These are phyloP conservation scores for Eudyptes chrysolophus DNA, from an alignment of 2,113 vertebrate species.

Conservation along the genomic window DNA sequence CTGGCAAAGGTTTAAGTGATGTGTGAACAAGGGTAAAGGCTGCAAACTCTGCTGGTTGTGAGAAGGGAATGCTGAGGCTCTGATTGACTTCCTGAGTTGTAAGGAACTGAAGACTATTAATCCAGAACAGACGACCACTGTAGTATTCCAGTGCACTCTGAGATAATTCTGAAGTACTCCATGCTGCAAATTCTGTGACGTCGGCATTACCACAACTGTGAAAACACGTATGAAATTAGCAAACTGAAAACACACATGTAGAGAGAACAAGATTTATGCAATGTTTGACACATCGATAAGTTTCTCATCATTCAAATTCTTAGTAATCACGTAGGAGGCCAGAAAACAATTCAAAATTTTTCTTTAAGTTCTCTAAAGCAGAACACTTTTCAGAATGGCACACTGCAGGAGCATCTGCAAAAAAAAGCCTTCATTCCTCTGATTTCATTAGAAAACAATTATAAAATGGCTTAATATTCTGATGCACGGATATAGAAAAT, in stretches of 20 bases:
- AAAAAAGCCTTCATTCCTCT: background rate
- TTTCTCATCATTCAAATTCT: background rate
- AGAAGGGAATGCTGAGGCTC: slow-evolving; percentile 69
- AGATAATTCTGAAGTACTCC: slow-evolving; percentile 74
- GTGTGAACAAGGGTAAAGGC: slow-evolving; percentile 73
- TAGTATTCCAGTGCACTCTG: slow-evolving; percentile 67
- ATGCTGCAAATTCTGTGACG: slow-evolving; percentile 66
- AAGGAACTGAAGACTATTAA: slow-evolving; percentile 69
- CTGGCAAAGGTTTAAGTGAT: slow-evolving; percentile 77
- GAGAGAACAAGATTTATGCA: background rate
- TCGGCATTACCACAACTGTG: slow-evolving; percentile 15
- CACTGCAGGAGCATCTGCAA: background rate
- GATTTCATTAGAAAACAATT: background rate
- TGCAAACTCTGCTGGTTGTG: slow-evolving; percentile 61
- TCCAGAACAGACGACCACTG: slow-evolving; percentile 77
- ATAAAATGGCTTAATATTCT: background rate
- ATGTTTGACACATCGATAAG: background rate
- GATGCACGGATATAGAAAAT: background rate
- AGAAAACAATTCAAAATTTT: background rate
- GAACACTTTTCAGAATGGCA: background rate
- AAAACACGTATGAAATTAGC: background rate
- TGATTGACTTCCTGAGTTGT: slow-evolving; percentile 75
- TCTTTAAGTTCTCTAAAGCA: background rate
- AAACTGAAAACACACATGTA: background rate
- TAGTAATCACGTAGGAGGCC: background rate